A percentile compares a stretch with the other conserved stretches of the same genome.
phyloP scores from a whole-genome alignment of 2,888 invertebrate species.

The Tolmerus cingulatus region DNA sequence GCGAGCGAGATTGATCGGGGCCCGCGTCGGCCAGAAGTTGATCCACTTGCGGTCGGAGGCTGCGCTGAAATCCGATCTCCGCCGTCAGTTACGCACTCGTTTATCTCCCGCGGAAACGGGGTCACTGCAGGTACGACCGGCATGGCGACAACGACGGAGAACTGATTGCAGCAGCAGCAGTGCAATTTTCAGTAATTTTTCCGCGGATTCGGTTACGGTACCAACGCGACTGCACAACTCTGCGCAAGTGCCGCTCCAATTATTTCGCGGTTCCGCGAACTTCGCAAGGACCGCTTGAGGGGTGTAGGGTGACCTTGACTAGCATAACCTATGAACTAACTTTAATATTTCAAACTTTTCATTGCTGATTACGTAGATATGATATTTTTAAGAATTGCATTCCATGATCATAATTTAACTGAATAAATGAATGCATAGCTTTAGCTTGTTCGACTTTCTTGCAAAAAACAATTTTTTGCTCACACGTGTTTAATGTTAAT shows the following conservation, averaged over 20 bases:
- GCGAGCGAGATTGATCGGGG: conserved; percentile 21
- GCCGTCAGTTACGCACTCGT: conserved; percentile 19
- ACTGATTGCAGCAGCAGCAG: not conserved
- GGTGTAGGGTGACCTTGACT: not conserved
- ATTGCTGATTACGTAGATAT: too few species aligned
- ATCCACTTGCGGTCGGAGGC: conserved; percentile 34
- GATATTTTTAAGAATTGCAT: too few species aligned
- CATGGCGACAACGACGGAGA: not conserved
- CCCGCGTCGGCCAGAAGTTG: conserved; percentile 20
- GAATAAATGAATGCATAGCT: too few species aligned
- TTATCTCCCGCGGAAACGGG: conserved; percentile 1
- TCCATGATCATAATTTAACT: too few species aligned
- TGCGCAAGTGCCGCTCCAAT: not conserved
- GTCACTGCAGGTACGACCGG: not conserved
- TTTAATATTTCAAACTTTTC: too few species aligned
- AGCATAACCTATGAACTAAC: too few species aligned
- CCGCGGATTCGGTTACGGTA: not conserved
- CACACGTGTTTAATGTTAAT: too few species aligned
- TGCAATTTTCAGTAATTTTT: not conserved
- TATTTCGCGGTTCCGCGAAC: not conserved
- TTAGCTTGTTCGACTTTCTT: too few species aligned
- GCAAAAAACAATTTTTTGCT: too few species aligned
- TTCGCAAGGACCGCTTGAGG: not conserved
- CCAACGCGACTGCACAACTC: not conserved
- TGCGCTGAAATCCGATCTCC: conserved; percentile 18